Evolutionary conservation across 2,888 invertebrate species (phyloP).

Genomic region (Sphaeridia pumilis): DNA sequence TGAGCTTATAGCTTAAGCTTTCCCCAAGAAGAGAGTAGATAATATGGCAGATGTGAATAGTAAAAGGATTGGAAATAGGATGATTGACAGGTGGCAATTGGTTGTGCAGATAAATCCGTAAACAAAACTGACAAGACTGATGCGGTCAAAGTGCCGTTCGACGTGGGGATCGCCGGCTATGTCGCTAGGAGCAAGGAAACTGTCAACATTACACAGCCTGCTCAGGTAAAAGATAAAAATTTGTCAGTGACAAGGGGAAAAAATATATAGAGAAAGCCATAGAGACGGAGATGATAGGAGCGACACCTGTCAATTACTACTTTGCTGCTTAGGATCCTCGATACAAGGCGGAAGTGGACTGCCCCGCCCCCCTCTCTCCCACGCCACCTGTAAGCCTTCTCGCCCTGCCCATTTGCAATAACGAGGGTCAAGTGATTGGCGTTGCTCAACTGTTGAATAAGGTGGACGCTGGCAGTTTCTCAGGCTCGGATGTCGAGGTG

Average conservation of each 20-base stretch:
- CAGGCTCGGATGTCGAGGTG: constrained; percentile 83
- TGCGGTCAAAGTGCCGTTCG: constrained; percentile 81
- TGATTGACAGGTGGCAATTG: no score
- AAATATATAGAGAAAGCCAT: no score
- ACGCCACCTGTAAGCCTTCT: constrained; percentile 77
- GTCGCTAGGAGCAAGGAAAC: constrained; percentile 82
- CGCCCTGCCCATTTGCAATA: constrained; percentile 91
- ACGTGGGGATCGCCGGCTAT: constrained; percentile 83
- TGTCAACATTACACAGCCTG: constrained; percentile 86
- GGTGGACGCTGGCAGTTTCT: constrained; percentile 58
- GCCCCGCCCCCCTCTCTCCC: constrained; percentile 82
- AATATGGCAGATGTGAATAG: no score
- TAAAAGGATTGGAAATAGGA: no score
- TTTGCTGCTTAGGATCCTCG: constrained; percentile 72
- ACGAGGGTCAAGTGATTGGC: constrained; percentile 91
- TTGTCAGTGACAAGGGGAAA: no score
- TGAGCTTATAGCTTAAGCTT: no score
- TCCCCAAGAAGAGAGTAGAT: no score
- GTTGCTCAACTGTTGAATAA: constrained; percentile 98
- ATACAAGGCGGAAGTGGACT: constrained; percentile 85
- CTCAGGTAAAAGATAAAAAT: no score
- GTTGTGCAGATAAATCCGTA: constrained; percentile 2
- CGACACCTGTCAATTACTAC: no score
- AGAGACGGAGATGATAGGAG: no score
- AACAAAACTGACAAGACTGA: constrained; percentile 51